These are phyloP conservation scores for Chaenocephalus aceratus DNA, from an alignment of 2,113 vertebrate species.

Conservation along the genomic window DNA sequence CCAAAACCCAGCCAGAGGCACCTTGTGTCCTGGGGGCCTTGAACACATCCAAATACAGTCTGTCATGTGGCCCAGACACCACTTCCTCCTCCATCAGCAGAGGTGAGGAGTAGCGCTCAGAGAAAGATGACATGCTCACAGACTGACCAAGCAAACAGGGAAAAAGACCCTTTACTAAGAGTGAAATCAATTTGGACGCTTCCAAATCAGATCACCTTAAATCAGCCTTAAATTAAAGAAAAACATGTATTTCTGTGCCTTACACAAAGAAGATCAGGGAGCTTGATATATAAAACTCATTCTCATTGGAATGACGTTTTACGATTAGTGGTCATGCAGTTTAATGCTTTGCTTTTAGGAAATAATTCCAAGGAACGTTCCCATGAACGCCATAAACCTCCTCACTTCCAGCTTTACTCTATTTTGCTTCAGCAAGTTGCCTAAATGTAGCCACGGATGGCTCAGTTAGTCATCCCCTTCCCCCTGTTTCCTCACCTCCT, in stretches of 20 bases:
- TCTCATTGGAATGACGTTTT: background rate
- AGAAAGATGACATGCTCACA: constrained; percentile 76
- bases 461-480: constrained; percentile 48
- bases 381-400: background rate
- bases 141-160: constrained; percentile 82
- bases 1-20: constrained; percentile 69
- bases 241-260: too few relatives aligned
- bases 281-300: background rate
- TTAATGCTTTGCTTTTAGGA: constrained; percentile 3
- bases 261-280: background rate
- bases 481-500: constrained; percentile 42
- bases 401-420: background rate
- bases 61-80: constrained; percentile 77
- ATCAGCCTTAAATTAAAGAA: background rate
- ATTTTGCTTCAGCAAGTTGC: background rate
- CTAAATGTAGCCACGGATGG: background rate
- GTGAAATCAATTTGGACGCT: constrained; percentile 70
- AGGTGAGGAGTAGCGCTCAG: constrained; percentile 54
- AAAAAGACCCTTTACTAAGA: constrained; percentile 80
- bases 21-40: constrained; percentile 77
- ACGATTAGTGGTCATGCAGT: background rate
- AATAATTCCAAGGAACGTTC: background rate
- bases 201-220: constrained; percentile 18
- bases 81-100: constrained; percentile 83
- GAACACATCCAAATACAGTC: constrained; percentile 71